Evolutionary conservation across 1,140 invertebrate genomes (phyloP).

Genomic region (Matsumurasca onukii): DNA sequence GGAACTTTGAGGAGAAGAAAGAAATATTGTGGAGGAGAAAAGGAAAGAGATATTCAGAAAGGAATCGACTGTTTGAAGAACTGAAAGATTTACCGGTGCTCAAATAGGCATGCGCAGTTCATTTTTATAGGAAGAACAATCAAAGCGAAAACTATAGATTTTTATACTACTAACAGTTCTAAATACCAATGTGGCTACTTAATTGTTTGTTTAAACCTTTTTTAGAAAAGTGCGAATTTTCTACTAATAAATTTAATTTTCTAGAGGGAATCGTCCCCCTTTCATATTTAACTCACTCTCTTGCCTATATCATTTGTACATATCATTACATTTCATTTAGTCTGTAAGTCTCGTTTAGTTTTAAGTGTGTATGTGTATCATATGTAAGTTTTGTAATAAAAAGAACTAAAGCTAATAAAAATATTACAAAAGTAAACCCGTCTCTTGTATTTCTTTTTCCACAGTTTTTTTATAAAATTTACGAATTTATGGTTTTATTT

Average conservation of each 20-base stretch:
- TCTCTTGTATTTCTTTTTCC: neutral
- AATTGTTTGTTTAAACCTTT: neutral
- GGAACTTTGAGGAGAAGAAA: too few species aligned
- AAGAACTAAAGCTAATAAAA: neutral
- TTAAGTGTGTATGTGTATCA: neutral
- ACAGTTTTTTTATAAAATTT: neutral
- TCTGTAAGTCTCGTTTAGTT: neutral
- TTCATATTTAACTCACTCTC: neutral
- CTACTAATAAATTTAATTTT: neutral
- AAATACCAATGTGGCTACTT: neutral
- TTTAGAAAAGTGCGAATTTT: neutral
- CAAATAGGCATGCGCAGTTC: too few species aligned
- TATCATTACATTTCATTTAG: neutral
- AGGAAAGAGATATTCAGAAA: too few species aligned
- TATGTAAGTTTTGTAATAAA: constrained; percentile 1
- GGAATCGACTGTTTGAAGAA: too few species aligned
- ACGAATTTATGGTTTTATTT: neutral
- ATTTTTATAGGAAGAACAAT: too few species aligned
- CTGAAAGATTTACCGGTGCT: too few species aligned
- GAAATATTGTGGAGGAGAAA: too few species aligned
- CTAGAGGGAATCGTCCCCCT: neutral
- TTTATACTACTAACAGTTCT: too few species aligned
- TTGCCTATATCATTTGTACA: neutral
- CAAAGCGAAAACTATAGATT: too few species aligned
- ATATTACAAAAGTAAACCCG: neutral